phyloP scores from a whole-genome alignment of 2,113 vertebrate genomes.

The Neotoma lepida region DNA sequence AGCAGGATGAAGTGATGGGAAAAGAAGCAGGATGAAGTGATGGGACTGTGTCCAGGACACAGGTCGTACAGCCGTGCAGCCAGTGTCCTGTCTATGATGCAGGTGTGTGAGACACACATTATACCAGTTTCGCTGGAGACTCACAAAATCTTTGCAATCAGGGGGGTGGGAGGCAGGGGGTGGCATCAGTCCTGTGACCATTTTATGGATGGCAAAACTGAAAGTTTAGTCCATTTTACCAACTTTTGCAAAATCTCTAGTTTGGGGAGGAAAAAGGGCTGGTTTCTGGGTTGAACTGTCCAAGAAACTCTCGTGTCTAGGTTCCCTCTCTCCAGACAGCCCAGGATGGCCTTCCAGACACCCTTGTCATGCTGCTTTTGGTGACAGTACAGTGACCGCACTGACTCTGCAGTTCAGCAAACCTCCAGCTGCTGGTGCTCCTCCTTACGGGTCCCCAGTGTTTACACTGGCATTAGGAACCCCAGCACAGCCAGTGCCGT shows the following conservation, averaged over 20 bases:
- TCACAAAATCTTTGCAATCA: background rate
- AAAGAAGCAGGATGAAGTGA: background rate
- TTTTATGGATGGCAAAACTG: background rate
- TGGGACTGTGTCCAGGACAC: background rate
- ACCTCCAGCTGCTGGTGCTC: background rate
- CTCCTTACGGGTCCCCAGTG: background rate
- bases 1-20: background rate
- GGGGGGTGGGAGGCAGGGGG: background rate
- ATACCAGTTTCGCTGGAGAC: background rate
- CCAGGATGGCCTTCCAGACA: background rate
- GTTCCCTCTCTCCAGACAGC: background rate
- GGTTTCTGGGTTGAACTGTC: background rate
- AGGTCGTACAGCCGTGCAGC: background rate
- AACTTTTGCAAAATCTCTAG: background rate
- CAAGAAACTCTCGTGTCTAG: background rate
- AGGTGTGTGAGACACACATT: background rate
- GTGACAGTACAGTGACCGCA: background rate
- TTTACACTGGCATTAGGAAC: background rate
- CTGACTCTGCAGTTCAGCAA: background rate
- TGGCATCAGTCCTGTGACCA: background rate
- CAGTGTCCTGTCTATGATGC: background rate
- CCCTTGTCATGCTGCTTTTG: background rate
- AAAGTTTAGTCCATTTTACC: background rate
- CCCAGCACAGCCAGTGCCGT: background rate
- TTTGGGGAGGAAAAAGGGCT: background rate